A percentile compares a stretch with the other conserved stretches of the same genome.
Conservation (phyloP, 2,113 vertebrate genomes). For the Antechinus stuartii region DNA sequence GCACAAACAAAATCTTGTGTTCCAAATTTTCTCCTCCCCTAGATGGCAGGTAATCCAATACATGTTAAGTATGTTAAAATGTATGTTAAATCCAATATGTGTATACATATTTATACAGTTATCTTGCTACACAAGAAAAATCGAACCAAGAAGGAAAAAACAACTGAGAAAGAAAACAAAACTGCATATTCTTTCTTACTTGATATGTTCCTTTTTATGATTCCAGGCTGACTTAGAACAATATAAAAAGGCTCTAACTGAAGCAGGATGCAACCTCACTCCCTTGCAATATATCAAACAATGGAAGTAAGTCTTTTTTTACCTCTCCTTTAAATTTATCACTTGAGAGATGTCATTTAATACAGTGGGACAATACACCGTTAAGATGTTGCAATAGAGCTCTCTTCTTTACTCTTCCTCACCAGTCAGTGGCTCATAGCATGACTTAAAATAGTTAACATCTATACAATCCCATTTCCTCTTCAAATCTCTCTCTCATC, state of each 20-base stretch:
- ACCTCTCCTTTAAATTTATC: constrained; percentile 44
- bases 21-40: too few relatives aligned
- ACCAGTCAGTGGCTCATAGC: constrained; percentile 6
- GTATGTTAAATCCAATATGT: too few relatives aligned
- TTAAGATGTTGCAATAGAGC: not conserved
- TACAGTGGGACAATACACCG: constrained; percentile 25
- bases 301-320: constrained; percentile 94
- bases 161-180: too few relatives aligned
- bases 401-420: constrained; percentile 16
- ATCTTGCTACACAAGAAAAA: too few relatives aligned
- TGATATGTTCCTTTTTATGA: constrained; percentile 62
- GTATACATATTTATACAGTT: too few relatives aligned
- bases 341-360: constrained; percentile 25
- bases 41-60: too few relatives aligned
- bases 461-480: not conserved
- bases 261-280: constrained; percentile 94
- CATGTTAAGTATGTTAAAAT: too few relatives aligned
- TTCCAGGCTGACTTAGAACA: constrained; percentile 96
- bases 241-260: constrained; percentile 93
- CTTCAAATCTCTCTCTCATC: not conserved
- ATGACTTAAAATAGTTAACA: constrained; percentile 27
- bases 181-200: not conserved
- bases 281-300: constrained; percentile 97
- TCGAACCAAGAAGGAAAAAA: too few relatives aligned
- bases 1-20: too few relatives aligned